Percentiles rank a stretch among this genome's conserved stretches.
These are phyloP conservation scores for Rafetus swinhoei DNA, from an alignment of 2,113 vertebrate genomes.

Conservation along the genomic window DNA sequence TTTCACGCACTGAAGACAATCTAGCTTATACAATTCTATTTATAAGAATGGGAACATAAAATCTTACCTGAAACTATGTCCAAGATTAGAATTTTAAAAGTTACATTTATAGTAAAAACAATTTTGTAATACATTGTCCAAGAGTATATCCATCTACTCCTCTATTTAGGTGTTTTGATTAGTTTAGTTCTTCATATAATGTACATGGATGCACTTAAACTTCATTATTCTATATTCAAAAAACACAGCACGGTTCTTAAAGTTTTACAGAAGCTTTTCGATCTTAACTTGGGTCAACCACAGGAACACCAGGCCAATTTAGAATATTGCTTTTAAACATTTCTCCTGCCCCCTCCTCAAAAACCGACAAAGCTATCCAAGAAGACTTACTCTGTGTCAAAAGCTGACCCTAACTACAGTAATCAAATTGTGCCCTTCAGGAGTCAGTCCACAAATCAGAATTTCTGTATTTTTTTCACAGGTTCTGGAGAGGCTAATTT, in stretches of 20 bases:
- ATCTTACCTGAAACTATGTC: background rate
- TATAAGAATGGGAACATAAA: background rate
- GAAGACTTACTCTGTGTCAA: background rate
- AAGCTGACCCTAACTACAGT: background rate
- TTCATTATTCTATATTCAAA: background rate
- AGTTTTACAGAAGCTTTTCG: no score
- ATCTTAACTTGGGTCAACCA: background rate
- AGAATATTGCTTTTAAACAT: background rate
- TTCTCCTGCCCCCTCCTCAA: background rate
- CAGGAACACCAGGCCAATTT: background rate
- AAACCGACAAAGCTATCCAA: background rate
- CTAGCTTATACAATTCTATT: background rate
- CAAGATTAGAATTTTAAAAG: background rate
- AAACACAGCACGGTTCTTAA: background rate
- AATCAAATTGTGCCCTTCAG: background rate
- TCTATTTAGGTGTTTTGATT: conserved; percentile 11
- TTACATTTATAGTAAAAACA: background rate
- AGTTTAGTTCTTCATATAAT: background rate
- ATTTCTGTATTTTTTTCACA: background rate
- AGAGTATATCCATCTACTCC: background rate
- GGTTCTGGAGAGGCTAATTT: background rate
- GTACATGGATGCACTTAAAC: background rate
- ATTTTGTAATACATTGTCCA: background rate
- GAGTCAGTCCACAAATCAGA: background rate
- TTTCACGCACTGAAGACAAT: background rate